Conservation (phyloP, 2,888 invertebrate species). For the Cataglyphis rosenhaueri region DNA sequence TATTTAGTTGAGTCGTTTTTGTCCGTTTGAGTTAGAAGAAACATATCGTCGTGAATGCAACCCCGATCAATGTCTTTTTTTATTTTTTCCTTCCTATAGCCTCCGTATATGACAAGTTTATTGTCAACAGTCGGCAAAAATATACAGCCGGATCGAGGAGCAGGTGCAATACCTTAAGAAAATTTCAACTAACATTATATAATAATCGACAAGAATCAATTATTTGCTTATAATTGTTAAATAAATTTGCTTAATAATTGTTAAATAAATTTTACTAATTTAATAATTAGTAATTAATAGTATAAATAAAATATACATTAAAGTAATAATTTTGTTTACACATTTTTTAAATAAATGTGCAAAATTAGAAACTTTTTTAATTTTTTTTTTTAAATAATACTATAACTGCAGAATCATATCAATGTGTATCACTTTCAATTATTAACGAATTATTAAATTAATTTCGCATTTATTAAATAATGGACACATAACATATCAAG, state of each 20-base stretch:
- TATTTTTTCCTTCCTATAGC: conserved; percentile 91
- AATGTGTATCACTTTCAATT: too few relatives aligned
- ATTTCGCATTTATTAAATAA: too few relatives aligned
- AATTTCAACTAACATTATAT: not conserved
- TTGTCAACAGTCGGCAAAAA: conserved; percentile 89
- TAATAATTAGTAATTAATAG: too few relatives aligned
- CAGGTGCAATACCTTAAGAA: conserved; percentile 88
- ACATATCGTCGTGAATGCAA: conserved; percentile 90
- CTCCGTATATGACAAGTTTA: conserved; percentile 90
- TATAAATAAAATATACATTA: too few relatives aligned
- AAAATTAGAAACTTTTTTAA: too few relatives aligned
- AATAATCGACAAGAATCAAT: too few relatives aligned
- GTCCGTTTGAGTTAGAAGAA: conserved; percentile 87
- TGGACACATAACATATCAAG: too few relatives aligned
- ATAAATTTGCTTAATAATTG: not conserved
- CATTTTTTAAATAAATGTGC: too few relatives aligned
- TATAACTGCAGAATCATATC: too few relatives aligned
- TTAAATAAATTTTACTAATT: not conserved
- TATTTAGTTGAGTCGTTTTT: conserved; percentile 89
- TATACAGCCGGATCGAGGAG: conserved; percentile 93
- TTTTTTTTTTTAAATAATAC: too few relatives aligned
- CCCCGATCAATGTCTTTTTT: conserved; percentile 93
- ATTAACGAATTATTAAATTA: too few relatives aligned
- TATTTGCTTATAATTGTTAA: not conserved
- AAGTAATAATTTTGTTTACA: too few relatives aligned